Evolutionary conservation across 2,888 invertebrate species (phyloP), one percentile per base, ranked within the genome.

Genomic region (Trissoscelio sp.): DNA sequence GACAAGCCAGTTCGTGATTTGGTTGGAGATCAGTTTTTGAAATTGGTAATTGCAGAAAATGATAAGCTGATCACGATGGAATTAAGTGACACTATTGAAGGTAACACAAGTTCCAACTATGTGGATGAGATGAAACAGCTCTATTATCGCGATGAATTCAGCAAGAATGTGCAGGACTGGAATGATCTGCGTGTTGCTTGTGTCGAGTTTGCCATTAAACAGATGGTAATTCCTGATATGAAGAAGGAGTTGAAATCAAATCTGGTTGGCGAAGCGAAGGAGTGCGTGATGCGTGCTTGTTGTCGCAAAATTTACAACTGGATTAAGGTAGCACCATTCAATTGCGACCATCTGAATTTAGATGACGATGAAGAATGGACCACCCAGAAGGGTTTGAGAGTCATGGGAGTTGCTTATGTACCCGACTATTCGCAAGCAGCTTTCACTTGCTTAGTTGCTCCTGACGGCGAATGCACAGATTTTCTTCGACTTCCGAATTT

Each of bases 81-180:
- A 1, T 94, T 97, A 75, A 95, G 95, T 69, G 96, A 96, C 82
- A 93, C 93, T 64, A 95, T 97, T 51, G 96, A 96, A 87, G 97
- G 97, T 1, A 95, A 96, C 88, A 96, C 96, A 0, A 93, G 94
- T 0, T 92, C 93, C 0, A 95, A 95, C 31, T 98, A 97, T 88
- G 93, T 98, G 31, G 97, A 98, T 80, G 98, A 99, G 92, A 95
- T 97, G 48, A 97, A 97, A 87, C 96, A 96, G 85, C 92, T 97
- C 1, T 97, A 96, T 88, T 95, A 96, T 85, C 94, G 95, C 92
- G 99, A 99, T 92, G 98, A 98, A 91, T 99, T 98, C 91, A 97
- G 97, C 85, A 96, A 96, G 85, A 95, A 95, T 83, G 97, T 97
- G 0, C 96, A 98, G 90, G 97, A 98, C 85, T 99, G 99, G 99